Evolutionary conservation across 1,140 invertebrate species (phyloP).

Genomic region (Pseudachorutes palmiensis): DNA sequence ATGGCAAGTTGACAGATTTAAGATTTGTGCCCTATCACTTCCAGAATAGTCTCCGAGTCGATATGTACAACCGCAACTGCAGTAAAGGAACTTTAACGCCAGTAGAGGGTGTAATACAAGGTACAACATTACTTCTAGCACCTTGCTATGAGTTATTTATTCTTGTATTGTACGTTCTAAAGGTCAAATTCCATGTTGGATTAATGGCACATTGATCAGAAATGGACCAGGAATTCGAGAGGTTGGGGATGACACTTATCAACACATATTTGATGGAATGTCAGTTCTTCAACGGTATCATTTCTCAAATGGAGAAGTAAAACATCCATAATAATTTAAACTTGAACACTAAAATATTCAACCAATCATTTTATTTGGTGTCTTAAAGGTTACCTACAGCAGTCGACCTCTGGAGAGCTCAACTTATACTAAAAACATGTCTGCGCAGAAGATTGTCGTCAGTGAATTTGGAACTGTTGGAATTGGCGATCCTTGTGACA

Average conservation of each 20-base stretch:
- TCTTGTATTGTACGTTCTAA: too few species aligned
- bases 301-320: slow-evolving; percentile 38
- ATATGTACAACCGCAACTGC: too few species aligned
- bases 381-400: slow-evolving; percentile 27
- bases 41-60: too few species aligned
- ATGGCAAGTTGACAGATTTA: too few species aligned
- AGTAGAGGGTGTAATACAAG: too few species aligned
- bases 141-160: too few species aligned
- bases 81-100: too few species aligned
- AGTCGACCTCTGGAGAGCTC: slow-evolving; percentile 43
- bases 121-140: too few species aligned
- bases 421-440: slow-evolving; percentile 43
- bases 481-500: slow-evolving; percentile 46
- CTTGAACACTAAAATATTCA: background rate
- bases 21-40: too few species aligned
- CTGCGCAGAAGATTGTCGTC: slow-evolving; percentile 45
- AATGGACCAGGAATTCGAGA: slow-evolving; percentile 70
- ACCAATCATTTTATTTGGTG: background rate
- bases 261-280: slow-evolving; percentile 49
- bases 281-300: slow-evolving; percentile 46
- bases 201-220: slow-evolving; percentile 66
- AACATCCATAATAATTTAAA: background rate
- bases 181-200: slow-evolving; percentile 75
- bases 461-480: slow-evolving; percentile 45
- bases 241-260: slow-evolving; percentile 43